A percentile compares a stretch with the other conserved stretches of the same genome.
phyloP scores from a whole-genome alignment of 2,113 vertebrate genomes.

The Poecile atricapillus region DNA sequence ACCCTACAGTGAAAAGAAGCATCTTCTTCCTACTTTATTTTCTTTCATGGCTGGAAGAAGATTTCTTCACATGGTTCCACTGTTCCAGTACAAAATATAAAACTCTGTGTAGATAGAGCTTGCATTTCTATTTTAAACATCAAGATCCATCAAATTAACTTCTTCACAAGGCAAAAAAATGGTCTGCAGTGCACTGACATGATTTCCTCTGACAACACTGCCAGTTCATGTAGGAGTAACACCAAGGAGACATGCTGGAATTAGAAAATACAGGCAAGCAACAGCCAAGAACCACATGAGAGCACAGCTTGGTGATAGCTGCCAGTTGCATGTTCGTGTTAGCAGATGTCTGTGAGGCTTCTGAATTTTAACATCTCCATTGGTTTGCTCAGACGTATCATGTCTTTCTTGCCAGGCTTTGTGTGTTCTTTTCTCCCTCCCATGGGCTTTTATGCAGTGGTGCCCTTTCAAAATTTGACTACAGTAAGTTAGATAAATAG shows the following conservation, averaged over 20 bases:
- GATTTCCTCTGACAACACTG: conserved; percentile 58
- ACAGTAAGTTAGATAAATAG: conserved; percentile 12
- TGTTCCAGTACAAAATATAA: background rate
- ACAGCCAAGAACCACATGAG: conserved; percentile 2
- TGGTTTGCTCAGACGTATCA: background rate
- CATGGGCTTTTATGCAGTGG: background rate
- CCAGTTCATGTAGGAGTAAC: conserved; percentile 55
- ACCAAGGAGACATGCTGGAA: conserved; percentile 23
- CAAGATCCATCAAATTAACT: conserved; percentile 5
- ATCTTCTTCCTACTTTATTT: background rate
- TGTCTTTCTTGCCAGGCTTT: background rate
- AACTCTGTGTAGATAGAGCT: background rate
- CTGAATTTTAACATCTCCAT: background rate
- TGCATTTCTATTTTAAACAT: background rate
- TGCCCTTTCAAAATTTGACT: conserved; percentile 44
- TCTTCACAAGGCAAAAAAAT: conserved; percentile 18
- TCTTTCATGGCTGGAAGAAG: background rate
- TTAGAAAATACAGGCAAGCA: conserved; percentile 48
- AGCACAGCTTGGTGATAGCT: background rate
- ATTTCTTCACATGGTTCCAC: background rate
- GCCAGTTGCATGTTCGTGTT: background rate
- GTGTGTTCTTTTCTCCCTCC: background rate
- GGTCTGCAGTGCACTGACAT: conserved; percentile 25
- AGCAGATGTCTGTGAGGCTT: background rate
- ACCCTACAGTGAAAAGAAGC: background rate